A percentile compares a stretch with the other conserved stretches of the same genome.
Conservation (phyloP, 2,888 invertebrate species). For the Rotaria magnacalcarata region DNA sequence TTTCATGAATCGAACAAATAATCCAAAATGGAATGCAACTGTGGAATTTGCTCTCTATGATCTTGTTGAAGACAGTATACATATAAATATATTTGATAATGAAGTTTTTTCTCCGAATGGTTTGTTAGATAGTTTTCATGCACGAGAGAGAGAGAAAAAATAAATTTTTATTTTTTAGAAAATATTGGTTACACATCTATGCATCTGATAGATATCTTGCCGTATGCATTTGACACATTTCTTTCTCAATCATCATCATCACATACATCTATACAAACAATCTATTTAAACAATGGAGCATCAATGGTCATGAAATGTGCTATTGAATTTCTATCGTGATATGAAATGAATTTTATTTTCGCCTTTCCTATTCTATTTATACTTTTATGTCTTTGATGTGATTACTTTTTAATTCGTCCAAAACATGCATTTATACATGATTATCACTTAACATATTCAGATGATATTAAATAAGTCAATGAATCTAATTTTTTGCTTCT, state of each 20-base stretch:
- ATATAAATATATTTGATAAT: conserved; percentile 69
- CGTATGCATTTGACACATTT: neutral
- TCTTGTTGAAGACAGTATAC: conserved; percentile 68
- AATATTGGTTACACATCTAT: neutral
- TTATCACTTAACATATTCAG: too few species aligned
- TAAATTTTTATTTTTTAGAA: neutral
- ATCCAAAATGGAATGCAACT: conserved; percentile 70
- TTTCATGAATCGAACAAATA: conserved; percentile 64
- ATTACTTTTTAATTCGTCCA: too few species aligned
- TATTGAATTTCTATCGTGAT: neutral
- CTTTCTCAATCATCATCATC: neutral
- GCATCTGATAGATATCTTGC: conserved; percentile 6
- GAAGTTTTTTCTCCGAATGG: conserved; percentile 72
- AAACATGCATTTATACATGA: too few species aligned
- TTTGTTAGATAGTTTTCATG: conserved; percentile 51
- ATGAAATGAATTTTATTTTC: too few species aligned
- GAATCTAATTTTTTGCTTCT: too few species aligned
- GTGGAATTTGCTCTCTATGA: conserved; percentile 74
- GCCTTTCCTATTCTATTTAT: too few species aligned
- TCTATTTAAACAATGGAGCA: neutral
- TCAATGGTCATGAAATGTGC: neutral
- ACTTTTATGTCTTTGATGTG: too few species aligned
- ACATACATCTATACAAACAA: neutral
- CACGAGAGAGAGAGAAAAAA: too few species aligned
- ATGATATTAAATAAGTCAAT: too few species aligned